Conservation (phyloP, 92 coral and sea anemone species). For the Virgularia gustaviana region DNA sequence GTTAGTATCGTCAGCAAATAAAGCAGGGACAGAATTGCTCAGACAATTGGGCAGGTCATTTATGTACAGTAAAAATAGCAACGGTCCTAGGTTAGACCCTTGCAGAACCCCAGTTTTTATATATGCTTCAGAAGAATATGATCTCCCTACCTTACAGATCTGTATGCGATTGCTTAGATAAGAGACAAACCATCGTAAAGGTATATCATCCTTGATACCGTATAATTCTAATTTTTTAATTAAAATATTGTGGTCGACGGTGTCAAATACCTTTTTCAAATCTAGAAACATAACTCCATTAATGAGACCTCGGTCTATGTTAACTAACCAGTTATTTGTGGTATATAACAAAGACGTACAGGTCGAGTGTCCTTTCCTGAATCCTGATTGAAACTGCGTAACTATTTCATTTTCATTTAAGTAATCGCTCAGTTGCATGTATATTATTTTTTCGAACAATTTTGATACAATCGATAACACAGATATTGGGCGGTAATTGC, state of each 20-base stretch:
- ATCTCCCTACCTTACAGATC: neutral
- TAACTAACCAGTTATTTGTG: neutral
- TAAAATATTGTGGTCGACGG: neutral
- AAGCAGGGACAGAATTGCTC: too few species aligned
- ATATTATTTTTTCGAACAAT: neutral
- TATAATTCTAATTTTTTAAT: neutral
- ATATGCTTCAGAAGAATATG: neutral
- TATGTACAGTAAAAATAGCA: neutral
- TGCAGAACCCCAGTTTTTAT: neutral
- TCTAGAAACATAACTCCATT: neutral
- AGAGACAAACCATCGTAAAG: neutral
- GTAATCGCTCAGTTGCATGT: neutral
- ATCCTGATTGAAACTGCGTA: neutral
- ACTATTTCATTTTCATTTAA: neutral
- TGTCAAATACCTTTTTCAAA: neutral
- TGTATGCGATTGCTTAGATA: neutral
- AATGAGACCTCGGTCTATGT: neutral
- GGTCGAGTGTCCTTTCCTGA: neutral
- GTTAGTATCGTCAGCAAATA: neutral
- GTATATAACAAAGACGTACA: neutral
- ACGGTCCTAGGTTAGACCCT: neutral
- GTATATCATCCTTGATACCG: neutral
- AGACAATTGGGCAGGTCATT: neutral
- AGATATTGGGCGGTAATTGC: conserved; percentile 8
- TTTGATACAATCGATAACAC: neutral